These are phyloP conservation scores for Cerastis leucographa DNA, from an alignment of 2,888 invertebrate species.

Conservation along the genomic window DNA sequence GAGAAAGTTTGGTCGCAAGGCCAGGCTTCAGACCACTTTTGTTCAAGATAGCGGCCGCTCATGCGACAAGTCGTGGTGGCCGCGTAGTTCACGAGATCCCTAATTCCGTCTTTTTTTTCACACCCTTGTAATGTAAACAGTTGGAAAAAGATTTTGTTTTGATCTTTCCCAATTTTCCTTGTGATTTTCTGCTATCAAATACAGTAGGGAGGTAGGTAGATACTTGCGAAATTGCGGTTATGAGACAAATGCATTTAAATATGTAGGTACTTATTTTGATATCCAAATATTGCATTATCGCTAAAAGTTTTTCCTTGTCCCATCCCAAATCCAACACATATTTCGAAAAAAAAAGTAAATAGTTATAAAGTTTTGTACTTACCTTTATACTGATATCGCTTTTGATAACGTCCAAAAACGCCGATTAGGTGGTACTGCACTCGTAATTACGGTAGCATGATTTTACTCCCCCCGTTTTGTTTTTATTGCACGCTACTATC, in stretches of 20 bases:
- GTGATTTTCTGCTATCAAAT: not conserved
- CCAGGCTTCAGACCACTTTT: not conserved
- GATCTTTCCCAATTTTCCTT: not conserved
- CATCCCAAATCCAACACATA: not conserved
- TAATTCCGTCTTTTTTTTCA: not conserved
- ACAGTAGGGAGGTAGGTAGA: not conserved
- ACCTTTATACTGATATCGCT: conserved; percentile 13
- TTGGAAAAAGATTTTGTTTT: not conserved
- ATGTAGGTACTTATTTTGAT: not conserved
- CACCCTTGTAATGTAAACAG: not conserved
- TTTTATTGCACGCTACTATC: conserved; percentile 23
- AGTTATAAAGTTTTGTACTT: not conserved
- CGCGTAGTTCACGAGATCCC: not conserved
- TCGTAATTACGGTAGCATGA: conserved; percentile 8
- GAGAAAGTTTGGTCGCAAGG: not conserved
- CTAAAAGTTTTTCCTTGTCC: conserved; percentile 18
- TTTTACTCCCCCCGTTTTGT: conserved; percentile 9
- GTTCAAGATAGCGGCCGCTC: not conserved
- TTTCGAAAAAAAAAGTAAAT: conserved; percentile 1
- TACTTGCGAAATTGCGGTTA: not conserved
- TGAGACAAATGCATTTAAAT: conserved; percentile 13
- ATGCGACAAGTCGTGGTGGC: not conserved
- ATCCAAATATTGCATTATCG: conserved; percentile 1
- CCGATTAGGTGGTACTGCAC: conserved; percentile 7
- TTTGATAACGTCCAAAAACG: conserved; percentile 25